phyloP scores from a whole-genome alignment of 2,113 vertebrate genomes.

The Uropsilus gracilis region DNA sequence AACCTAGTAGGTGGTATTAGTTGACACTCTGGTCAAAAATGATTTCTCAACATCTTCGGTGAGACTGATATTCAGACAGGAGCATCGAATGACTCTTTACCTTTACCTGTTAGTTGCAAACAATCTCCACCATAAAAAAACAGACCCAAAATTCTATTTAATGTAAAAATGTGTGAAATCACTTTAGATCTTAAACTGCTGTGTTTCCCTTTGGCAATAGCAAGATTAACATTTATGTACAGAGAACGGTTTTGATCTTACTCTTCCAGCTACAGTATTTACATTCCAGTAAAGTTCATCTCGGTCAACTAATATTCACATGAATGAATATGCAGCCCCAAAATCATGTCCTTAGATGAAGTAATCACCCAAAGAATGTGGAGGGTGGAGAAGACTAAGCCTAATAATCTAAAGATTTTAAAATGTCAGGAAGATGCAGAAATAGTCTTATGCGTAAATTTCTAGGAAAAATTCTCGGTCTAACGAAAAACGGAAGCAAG shows the following conservation, averaged over 20 bases:
- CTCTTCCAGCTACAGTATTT: slow-evolving; percentile 4
- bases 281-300: slow-evolving; percentile 6
- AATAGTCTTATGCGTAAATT: neutral
- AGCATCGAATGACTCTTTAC: neutral
- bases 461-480: neutral
- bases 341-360: neutral
- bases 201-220: neutral
- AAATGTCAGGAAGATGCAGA: neutral
- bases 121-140: neutral
- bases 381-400: fast-evolving
- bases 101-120: neutral
- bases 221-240: neutral
- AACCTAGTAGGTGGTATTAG: neutral
- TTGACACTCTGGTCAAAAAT: neutral
- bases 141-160: neutral
- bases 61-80: neutral
- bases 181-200: neutral
- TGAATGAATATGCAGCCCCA: neutral
- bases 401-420: slow-evolving; percentile 6
- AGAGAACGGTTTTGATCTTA: slow-evolving; percentile 31
- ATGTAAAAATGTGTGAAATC: neutral
- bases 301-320: slow-evolving; percentile 12
- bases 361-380: neutral
- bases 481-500: neutral
- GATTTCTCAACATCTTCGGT: neutral